A percentile compares a stretch with the other conserved stretches of the same genome.
phyloP scores from a whole-genome alignment of 1,140 invertebrate genomes.

The Amyelois transitella region DNA sequence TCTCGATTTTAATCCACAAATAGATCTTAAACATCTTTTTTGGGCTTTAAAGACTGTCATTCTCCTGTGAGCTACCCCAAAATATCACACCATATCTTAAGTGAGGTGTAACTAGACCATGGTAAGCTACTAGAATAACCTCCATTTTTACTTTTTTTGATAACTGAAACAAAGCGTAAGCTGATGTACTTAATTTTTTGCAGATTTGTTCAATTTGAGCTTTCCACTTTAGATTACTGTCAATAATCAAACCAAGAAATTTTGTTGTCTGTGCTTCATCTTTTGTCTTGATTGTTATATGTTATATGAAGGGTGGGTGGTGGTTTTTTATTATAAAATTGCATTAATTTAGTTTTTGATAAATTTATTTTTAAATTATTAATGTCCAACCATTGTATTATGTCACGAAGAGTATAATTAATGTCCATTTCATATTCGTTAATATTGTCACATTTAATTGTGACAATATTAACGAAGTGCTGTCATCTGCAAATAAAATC shows the following conservation, averaged over 20 bases:
- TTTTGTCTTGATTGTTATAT: slow-evolving; percentile 3
- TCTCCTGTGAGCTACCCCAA: slow-evolving; percentile 7
- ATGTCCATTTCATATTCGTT: slow-evolving; percentile 3
- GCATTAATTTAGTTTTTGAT: slow-evolving; percentile 7
- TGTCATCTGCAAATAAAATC: slow-evolving; percentile 10
- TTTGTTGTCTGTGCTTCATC: not conserved
- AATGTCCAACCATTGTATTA: slow-evolving; percentile 4
- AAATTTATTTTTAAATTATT: slow-evolving; percentile 8
- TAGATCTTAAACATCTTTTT: slow-evolving; percentile 7
- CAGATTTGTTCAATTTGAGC: slow-evolving; percentile 7
- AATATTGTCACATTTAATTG: not conserved
- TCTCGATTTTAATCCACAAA: not conserved
- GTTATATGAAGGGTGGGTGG: not conserved
- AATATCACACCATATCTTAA: slow-evolving; percentile 13
- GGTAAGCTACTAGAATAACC: slow-evolving; percentile 6
- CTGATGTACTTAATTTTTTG: slow-evolving; percentile 5
- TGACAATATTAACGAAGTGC: too few species aligned
- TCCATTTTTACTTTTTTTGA: slow-evolving; percentile 4
- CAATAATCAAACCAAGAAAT: slow-evolving; percentile 9
- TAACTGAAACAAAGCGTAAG: slow-evolving; percentile 7
- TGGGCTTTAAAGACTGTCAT: slow-evolving; percentile 8
- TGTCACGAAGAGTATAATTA: not conserved
- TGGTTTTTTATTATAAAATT: not conserved
- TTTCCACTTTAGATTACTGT: slow-evolving; percentile 6
- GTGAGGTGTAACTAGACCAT: slow-evolving; percentile 4